Percentiles rank a stretch among this genome's conserved stretches.
phyloP scores from a whole-genome alignment of 2,888 invertebrate species.

The Tuta absoluta region DNA sequence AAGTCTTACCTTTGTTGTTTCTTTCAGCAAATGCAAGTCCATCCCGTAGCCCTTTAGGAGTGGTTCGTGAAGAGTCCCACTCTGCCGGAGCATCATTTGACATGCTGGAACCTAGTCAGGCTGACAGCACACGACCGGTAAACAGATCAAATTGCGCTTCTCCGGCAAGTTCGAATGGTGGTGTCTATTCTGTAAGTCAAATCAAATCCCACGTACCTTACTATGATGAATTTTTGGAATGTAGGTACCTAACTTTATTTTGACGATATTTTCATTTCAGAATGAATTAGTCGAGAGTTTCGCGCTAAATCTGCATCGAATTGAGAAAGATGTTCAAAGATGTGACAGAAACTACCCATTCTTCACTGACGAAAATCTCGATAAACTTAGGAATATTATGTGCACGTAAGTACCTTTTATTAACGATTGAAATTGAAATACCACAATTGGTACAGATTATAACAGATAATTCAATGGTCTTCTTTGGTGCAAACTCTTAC shows the following conservation, averaged over 20 bases:
- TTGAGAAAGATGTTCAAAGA: constrained; percentile 97
- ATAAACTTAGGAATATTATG: constrained; percentile 96
- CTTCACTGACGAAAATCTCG: constrained; percentile 93
- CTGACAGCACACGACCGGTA: constrained; percentile 58
- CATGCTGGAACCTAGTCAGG: constrained; percentile 70
- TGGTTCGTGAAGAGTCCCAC: constrained; percentile 82
- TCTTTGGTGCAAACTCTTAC: not conserved
- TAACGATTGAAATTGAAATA: too few species aligned
- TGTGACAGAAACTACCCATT: constrained; percentile 97
- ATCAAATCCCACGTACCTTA: not conserved
- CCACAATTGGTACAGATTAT: too few species aligned
- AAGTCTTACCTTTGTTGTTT: not conserved
- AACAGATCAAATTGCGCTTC: constrained; percentile 87
- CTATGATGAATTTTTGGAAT: too few species aligned
- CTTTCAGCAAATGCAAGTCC: constrained; percentile 73
- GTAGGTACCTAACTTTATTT: too few species aligned
- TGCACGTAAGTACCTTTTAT: constrained; percentile 88
- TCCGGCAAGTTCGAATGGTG: constrained; percentile 95
- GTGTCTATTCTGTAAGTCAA: constrained; percentile 90
- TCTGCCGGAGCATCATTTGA: constrained; percentile 75
- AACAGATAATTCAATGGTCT: too few species aligned
- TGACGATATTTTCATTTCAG: constrained; percentile 71
- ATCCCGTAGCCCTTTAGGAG: constrained; percentile 76
- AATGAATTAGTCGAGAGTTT: constrained; percentile 91
- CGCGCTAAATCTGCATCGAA: constrained; percentile 94